Evolutionary conservation across 1,140 invertebrate species (phyloP).

Genomic region (Dendroctonus valens): DNA sequence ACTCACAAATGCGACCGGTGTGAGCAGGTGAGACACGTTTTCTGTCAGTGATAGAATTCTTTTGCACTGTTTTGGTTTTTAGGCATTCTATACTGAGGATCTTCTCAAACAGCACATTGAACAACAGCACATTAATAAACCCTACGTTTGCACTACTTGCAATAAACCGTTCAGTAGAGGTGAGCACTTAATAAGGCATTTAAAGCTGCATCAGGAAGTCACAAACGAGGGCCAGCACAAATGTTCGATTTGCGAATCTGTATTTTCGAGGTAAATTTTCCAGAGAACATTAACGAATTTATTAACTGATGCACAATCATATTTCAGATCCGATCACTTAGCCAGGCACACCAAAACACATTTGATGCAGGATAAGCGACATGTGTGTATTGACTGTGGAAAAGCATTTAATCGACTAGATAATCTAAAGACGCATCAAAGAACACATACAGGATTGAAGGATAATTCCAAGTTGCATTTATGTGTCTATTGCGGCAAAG

Average conservation of each 20-base stretch:
- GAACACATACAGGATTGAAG: slow-evolving; percentile 50
- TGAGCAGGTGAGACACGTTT: slow-evolving; percentile 21
- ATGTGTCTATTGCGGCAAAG: slow-evolving; percentile 54
- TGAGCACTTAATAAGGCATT: slow-evolving; percentile 53
- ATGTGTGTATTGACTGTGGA: slow-evolving; percentile 53
- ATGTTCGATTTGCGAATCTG: slow-evolving; percentile 48
- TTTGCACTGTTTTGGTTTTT: background rate
- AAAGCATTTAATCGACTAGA: slow-evolving; percentile 52
- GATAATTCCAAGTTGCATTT: slow-evolving; percentile 49
- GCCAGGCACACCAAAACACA: slow-evolving; percentile 49
- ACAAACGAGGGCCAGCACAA: slow-evolving; percentile 41
- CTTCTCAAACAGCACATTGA: slow-evolving; percentile 59
- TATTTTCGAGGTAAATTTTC: slow-evolving; percentile 41
- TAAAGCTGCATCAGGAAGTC: slow-evolving; percentile 44
- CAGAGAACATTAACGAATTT: background rate
- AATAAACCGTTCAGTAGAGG: slow-evolving; percentile 50
- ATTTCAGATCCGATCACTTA: slow-evolving; percentile 45
- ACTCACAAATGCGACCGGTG: slow-evolving; percentile 46
- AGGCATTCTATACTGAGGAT: slow-evolving; percentile 47
- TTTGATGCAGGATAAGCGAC: slow-evolving; percentile 48
- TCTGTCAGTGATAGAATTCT: background rate
- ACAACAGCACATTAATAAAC: slow-evolving; percentile 65
- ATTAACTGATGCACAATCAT: no score
- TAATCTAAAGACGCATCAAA: slow-evolving; percentile 52
- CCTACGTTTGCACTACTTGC: slow-evolving; percentile 61